phyloP scores from a whole-genome alignment of 2,113 vertebrate genomes.

The Misgurnus anguillicaudatus region DNA sequence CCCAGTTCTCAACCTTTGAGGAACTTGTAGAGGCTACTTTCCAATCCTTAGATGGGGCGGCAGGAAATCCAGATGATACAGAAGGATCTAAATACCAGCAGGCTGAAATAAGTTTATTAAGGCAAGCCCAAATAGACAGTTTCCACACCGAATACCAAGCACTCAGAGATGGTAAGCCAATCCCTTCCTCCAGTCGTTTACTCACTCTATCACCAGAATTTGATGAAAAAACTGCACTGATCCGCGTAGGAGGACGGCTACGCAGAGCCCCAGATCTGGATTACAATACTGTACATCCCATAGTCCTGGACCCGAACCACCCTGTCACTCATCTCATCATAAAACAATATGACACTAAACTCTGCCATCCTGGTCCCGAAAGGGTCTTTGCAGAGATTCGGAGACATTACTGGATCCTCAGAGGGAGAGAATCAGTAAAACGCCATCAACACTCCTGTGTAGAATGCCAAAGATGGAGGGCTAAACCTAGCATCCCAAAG shows the following conservation, averaged over 20 bases:
- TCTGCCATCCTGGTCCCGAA: too few species aligned
- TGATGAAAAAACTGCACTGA: neutral
- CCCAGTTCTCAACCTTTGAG: conserved; percentile 5
- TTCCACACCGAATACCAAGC: neutral
- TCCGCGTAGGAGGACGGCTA: conserved; percentile 20
- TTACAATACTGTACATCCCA: conserved; percentile 2
- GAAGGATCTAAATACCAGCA: neutral
- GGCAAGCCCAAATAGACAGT: neutral
- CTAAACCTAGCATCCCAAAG: conserved; percentile 2
- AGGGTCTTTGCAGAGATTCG: too few species aligned
- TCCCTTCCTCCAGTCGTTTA: neutral
- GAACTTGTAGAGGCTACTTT: conserved; percentile 1
- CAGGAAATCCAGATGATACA: neutral
- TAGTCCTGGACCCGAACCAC: conserved; percentile 31
- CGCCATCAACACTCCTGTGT: conserved; percentile 5
- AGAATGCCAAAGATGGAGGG: conserved; percentile 10
- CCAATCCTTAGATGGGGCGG: neutral
- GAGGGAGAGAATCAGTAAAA: too few species aligned
- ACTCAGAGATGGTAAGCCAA: neutral
- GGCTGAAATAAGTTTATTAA: neutral
- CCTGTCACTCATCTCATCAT: conserved; percentile 1
- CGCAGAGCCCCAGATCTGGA: neutral
- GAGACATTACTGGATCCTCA: too few species aligned
- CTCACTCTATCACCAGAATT: conserved; percentile 9
- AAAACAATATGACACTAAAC: too few species aligned